These are phyloP conservation scores for Siniperca chuatsi DNA, from an alignment of 2,113 vertebrate species.

Conservation along the genomic window DNA sequence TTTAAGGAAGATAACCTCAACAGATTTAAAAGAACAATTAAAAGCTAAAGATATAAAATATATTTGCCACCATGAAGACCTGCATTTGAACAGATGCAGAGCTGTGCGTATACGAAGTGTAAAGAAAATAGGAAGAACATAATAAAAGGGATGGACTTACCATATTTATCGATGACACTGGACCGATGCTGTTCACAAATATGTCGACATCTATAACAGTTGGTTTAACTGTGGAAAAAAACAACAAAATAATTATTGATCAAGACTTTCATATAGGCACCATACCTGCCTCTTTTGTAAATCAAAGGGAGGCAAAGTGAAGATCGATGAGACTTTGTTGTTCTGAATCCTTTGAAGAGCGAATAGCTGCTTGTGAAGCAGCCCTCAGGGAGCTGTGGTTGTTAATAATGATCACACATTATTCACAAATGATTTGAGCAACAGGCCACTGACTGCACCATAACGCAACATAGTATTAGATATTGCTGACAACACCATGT, in stretches of 20 bases:
- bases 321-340: slow-evolving; percentile 36
- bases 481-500: too few species aligned
- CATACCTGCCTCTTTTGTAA: slow-evolving; percentile 9
- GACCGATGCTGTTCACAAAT: slow-evolving; percentile 97
- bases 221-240: slow-evolving; percentile 89
- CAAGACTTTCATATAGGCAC: not conserved
- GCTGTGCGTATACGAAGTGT: not conserved
- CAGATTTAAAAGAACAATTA: not conserved
- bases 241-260: slow-evolving; percentile 29
- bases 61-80: not conserved
- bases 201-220: slow-evolving; percentile 96
- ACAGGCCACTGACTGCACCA: not conserved
- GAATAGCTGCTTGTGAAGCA: not conserved
- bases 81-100: not conserved
- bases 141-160: slow-evolving; percentile 85
- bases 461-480: not conserved
- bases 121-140: not conserved
- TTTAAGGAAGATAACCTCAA: too few species aligned
- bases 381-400: not conserved
- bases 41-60: not conserved
- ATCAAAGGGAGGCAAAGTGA: slow-evolving; percentile 21
- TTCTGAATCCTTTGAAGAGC: slow-evolving; percentile 20
- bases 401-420: slow-evolving; percentile 22
- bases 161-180: slow-evolving; percentile 98
- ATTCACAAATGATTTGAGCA: not conserved